Base-by-base conservation (phyloP, 1,140 invertebrate species). In the Nebria ingens region DNA sequence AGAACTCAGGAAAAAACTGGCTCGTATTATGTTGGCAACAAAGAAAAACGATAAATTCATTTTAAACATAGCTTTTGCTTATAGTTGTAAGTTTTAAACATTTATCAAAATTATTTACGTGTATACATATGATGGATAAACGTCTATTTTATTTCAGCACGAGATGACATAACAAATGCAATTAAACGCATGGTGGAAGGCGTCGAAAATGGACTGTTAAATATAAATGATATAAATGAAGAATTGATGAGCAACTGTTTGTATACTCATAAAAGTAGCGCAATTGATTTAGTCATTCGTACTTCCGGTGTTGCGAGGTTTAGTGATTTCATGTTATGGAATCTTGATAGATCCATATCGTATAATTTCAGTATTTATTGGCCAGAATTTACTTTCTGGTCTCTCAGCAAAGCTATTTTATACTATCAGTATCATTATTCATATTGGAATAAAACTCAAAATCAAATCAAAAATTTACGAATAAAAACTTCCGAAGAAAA, bases 251-350 rank as follows among this genome's bases (percentile, higher is more conserved):
- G 84, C 34, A 74, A 86, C 17, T 88, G 87, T 71, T 72, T 97
- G 40, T 93, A 92, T 66, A 89, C 88, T 1, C 72, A 80, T 54
- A 73, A 84, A 29, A 86, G 87, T n/a, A 73, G 77, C 13, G 76
- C 84, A 59, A 87, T 93, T 20, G 95, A 99, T 72, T 71, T 99
- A 54, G 71, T 99, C 3, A 85, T 99, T 25, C 78, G 97, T 62
- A 99, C 96, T n/a, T 98, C 96, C 0, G 96, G 96, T 19, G 97
- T 99, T n/a, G n/a, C n/a, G n/a, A n/a, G n/a, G n/a, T n/a, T n/a
- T n/a, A n/a, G n/a, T n/a, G n/a, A n/a, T n/a, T n/a, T n/a, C n/a
- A n/a, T n/a, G n/a, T n/a, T n/a, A n/a, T n/a, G n/a, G n/a, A n/a
- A n/a, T n/a, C n/a, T n/a, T n/a, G n/a, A n/a, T n/a, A n/a, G n/a